A percentile compares a stretch with the other conserved stretches of the same genome.
These are phyloP conservation scores for Coranthus polyacanthus DNA, from an alignment of 2,797 vertebrate genomes.

Conservation along the genomic window DNA sequence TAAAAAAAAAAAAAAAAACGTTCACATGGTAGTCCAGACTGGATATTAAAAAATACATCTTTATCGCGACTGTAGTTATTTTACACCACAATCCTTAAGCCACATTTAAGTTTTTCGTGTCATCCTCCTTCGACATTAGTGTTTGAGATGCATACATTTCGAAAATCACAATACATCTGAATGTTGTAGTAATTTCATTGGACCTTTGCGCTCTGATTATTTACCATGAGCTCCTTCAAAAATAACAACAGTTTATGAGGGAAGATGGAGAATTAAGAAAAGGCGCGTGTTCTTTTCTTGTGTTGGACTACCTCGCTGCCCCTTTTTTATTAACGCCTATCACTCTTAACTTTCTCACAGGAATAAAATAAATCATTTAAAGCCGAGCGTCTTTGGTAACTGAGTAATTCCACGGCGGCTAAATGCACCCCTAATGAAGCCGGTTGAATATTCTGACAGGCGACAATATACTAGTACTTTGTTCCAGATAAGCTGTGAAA, in stretches of 20 bases:
- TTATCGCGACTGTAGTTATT: not conserved
- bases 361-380: constrained; percentile 4
- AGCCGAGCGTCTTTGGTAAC: not conserved
- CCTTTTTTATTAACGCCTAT: not conserved
- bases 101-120: not conserved
- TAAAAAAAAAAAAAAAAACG: constrained; percentile 6
- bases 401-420: constrained; percentile 9
- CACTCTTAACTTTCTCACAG: constrained; percentile 18
- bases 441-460: constrained; percentile 31
- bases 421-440: constrained; percentile 17
- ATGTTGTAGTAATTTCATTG: not conserved
- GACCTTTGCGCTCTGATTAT: not conserved
- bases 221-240: not conserved
- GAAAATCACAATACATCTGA: not conserved
- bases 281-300: not conserved
- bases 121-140: not conserved
- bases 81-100: not conserved
- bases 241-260: not conserved
- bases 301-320: not conserved
- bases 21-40: constrained; percentile 26
- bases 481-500: constrained; percentile 63
- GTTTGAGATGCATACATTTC: not conserved
- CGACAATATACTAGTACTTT: constrained; percentile 48
- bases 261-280: not conserved
- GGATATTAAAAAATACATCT: not conserved